Conservation (phyloP, 1,140 invertebrate genomes). For the Pinna nobilis region DNA sequence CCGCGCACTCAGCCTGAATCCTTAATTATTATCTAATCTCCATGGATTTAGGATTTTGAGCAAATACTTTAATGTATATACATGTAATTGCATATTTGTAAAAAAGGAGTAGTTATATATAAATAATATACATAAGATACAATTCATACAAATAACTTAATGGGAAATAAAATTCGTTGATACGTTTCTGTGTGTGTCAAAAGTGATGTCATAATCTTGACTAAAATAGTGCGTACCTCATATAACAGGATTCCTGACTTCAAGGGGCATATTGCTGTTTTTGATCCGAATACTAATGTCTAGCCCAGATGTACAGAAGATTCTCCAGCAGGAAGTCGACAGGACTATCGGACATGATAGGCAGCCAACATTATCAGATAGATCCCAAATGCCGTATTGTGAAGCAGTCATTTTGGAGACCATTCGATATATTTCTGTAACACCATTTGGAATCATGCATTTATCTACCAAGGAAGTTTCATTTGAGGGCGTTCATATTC, state of each 20-base stretch:
- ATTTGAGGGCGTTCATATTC: not conserved
- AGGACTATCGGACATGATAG: not conserved
- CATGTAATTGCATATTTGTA: no score
- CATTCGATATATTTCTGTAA: conserved; percentile 6
- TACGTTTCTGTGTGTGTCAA: no score
- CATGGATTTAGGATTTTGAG: no score
- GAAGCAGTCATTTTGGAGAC: conserved; percentile 4
- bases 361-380: conserved; percentile 3
- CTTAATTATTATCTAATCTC: no score
- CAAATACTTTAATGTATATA: no score
- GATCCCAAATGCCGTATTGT: not conserved
- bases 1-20: no score
- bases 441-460: conserved; percentile 2
- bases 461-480: not conserved
- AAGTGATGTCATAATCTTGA: no score
- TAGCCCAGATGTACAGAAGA: conserved; percentile 10
- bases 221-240: no score
- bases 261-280: conserved; percentile 12
- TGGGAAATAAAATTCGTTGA: no score
- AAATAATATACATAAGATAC: no score
- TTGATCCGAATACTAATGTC: not conserved
- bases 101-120: no score
- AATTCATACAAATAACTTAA: no score
- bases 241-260: not conserved
- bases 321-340: conserved; percentile 16